phyloP scores from a whole-genome alignment of 35 echinoderm and acorn worm species.

The Lytechinus pictus region DNA sequence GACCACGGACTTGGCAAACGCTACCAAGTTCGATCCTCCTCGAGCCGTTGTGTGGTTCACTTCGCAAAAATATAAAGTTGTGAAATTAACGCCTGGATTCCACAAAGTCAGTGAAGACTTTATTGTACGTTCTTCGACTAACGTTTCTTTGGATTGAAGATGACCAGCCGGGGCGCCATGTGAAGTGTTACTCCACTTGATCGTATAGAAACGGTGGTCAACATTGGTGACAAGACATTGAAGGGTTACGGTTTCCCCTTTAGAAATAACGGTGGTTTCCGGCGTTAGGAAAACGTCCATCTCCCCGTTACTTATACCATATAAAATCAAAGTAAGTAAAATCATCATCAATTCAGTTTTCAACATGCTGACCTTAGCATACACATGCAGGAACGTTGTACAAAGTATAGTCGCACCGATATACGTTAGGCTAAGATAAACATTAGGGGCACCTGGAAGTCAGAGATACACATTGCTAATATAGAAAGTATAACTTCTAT shows the following conservation, averaged over 20 bases:
- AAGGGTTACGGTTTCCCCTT: neutral
- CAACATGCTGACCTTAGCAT: neutral
- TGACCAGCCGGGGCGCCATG: neutral
- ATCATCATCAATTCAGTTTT: neutral
- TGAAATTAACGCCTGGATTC: neutral
- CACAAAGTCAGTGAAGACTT: neutral
- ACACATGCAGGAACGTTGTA: neutral
- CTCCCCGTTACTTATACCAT: neutral
- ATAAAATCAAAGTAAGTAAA: neutral
- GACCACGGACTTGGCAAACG: neutral
- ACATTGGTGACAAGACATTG: neutral
- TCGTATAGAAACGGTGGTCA: neutral
- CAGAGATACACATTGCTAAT: too few relatives aligned
- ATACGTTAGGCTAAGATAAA: too few relatives aligned
- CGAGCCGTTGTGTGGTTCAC: neutral
- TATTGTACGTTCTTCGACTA: neutral
- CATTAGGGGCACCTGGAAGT: too few relatives aligned
- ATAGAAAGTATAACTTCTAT: too few relatives aligned
- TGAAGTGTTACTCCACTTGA: neutral
- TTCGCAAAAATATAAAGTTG: neutral
- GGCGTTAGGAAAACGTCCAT: neutral
- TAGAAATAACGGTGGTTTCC: neutral
- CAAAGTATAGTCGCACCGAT: too few relatives aligned
- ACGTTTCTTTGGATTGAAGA: neutral
- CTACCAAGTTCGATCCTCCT: neutral